Percentiles rank a stretch among this genome's conserved stretches.
These are phyloP conservation scores for Hepsetus odoe DNA, from an alignment of 2,113 vertebrate species.

Conservation along the genomic window DNA sequence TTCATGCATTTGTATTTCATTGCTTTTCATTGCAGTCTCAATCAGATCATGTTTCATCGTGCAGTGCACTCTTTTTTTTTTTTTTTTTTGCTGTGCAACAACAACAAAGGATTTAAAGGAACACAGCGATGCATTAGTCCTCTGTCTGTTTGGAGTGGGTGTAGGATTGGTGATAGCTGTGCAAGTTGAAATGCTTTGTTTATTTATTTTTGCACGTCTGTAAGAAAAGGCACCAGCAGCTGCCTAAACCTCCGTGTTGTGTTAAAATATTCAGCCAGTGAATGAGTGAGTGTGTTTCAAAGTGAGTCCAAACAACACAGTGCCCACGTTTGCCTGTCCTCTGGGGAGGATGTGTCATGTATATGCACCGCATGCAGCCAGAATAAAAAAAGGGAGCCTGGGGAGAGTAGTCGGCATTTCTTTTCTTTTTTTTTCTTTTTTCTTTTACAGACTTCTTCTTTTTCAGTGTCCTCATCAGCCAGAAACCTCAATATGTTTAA, in stretches of 20 bases:
- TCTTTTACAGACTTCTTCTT: neutral
- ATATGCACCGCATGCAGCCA: neutral
- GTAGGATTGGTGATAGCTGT: neutral
- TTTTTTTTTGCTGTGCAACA: neutral
- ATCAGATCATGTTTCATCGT: neutral
- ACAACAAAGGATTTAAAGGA: neutral
- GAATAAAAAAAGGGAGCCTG: slow-evolving; percentile 6
- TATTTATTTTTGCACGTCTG: neutral
- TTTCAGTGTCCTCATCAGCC: slow-evolving; percentile 13
- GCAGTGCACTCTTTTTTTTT: neutral
- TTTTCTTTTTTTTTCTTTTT: slow-evolving; percentile 18
- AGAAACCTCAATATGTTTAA: slow-evolving; percentile 20
- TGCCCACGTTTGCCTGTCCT: slow-evolving; percentile 20
- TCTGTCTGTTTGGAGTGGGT: neutral
- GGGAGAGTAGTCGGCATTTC: neutral
- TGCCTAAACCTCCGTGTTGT: neutral
- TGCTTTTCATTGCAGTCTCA: neutral
- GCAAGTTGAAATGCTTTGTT: neutral
- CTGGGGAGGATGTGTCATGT: slow-evolving; percentile 13
- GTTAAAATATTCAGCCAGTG: slow-evolving; percentile 28
- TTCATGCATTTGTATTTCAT: too few species aligned
- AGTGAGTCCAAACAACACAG: slow-evolving; percentile 16
- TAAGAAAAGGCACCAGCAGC: neutral
- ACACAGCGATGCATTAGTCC: neutral
- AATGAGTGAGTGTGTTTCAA: slow-evolving; percentile 22